Base-by-base conservation (phyloP, 2,797 vertebrate genomes). In the Sciurus carolinensis region DNA sequence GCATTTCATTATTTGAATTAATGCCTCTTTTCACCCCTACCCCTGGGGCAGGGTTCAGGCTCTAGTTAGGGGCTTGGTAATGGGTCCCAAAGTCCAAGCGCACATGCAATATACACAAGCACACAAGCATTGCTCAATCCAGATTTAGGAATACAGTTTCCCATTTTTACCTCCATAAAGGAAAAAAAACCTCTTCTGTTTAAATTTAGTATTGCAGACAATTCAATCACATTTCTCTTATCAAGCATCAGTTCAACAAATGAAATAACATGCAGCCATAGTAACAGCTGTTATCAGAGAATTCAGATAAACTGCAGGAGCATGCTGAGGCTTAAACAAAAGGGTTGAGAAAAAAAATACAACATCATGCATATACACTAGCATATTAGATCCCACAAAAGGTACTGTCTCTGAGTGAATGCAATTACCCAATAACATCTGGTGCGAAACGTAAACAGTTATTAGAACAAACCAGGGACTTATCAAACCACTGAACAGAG, bases 211-310 rank as follows among this genome's bases (percentile, higher is more conserved):
- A 93, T 80, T 87, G n/a, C 52, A 95, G 80, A 83, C 2, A 73
- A 92, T 95, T 93, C 13, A 85, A 57, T 83, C 81, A 76, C 69
- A 66, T 73, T 91, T 91, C 52, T 93, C 66, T 95, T 97, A 96
- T 92, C 95, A 93, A 93, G 73, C 64, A 93, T 96, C 87, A 93
- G 72, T 82, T 90, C 64, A 76, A 83, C 81, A 95, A 93, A 95
- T 86, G 59, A 96, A 94, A 96, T 92, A 82, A 94, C 84, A 92
- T 59, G 77, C 52, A 96, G 20, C 87, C 92, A 92, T 83, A 92
- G 79, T 52, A 94, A 92, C 84, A 82, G 52, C 73, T 90, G 36
- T 96, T 95, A 96, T 88, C 96, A 77, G 30, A 28, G 52, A 91
- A 73, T 87, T 82, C 87, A 93, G 62, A 81, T 47, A 83, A 81